Percentiles rank a stretch among this genome's conserved stretches.
These are phyloP conservation scores for Salvelinus namaycush DNA, from an alignment of 2,113 vertebrate genomes.

Conservation along the genomic window DNA sequence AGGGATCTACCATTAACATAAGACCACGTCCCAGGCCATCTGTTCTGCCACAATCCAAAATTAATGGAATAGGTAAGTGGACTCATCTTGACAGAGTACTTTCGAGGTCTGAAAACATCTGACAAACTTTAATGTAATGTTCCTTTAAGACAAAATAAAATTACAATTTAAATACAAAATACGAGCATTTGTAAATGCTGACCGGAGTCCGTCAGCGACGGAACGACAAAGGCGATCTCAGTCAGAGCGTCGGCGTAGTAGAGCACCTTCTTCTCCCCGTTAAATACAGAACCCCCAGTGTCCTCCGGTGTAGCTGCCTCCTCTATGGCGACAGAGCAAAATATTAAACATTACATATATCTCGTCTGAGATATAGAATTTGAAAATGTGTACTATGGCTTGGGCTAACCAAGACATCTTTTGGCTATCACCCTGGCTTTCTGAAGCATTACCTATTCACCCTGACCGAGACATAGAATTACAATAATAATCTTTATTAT, in stretches of 20 bases:
- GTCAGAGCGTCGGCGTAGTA: conserved; percentile 95
- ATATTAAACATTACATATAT: background rate
- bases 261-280: conserved; percentile 91
- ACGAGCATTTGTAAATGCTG: conserved; percentile 49
- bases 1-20: no score
- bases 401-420: no score
- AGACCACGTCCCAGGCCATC: no score
- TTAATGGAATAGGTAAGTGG: no score
- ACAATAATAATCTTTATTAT: no score
- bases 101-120: no score
- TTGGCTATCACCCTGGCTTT: no score
- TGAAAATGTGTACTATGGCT: no score
- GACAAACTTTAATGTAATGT: background rate
- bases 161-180: background rate
- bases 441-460: no score
- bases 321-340: conserved; percentile 70
- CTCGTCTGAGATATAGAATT: background rate
- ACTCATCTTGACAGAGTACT: no score
- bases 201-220: conserved; percentile 87
- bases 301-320: conserved; percentile 81
- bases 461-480: no score
- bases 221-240: conserved; percentile 94
- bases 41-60: no score
- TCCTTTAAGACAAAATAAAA: conserved; percentile 9
- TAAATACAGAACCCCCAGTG: conserved; percentile 88